Evolutionary conservation across 2,797 vertebrate species (phyloP), one percentile per base, ranked within the genome.

Genomic region (Iguana delicatissima): DNA sequence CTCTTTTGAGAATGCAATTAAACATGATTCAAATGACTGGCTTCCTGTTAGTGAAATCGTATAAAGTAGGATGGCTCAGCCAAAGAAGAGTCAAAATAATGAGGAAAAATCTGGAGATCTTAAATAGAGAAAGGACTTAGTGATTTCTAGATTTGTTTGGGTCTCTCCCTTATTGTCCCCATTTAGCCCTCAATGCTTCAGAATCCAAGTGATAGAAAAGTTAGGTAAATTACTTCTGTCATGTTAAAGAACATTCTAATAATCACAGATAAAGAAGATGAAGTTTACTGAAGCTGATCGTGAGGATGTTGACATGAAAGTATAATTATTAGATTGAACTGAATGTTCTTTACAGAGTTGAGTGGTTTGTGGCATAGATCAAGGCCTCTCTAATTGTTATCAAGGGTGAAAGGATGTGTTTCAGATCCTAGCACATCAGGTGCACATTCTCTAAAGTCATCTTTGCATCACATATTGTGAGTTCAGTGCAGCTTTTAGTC

Each of bases 61-160:
- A 95, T 92, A 91, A 94, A 91, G 92, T 79, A 86, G 92, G 59
- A 85, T 87, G 46, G 89, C 52, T 90, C 80, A 59, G 73, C 91
- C 67, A 89, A 26, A 88, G 46, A 74, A 84, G 69, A 81, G 86
- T 84, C 42, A 80, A 87, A 89, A 88, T 90, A 35, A 89, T 82
- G 69, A 86, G 38, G 59, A 52, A 77, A 22, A 89, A 88, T 26
- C 57, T 77, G 87, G 18, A 87, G 64, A 82, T 52, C 42, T 80
- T 6, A 88, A 85, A 79, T 81, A 76, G 59, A 90, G 82, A 84
- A 91, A 85, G 29, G 69, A 73, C 83, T 91, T 26, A 8, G 91
- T 35, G n/a, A 29, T 42, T 85, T 59, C 20, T n/a, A 9, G 0
- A 1, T n/a, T 84, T 2, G 0, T 81, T 42, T 89, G 50, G 50